Base-by-base conservation (phyloP, 1,140 invertebrate species). In the Sarcophaga bullata region DNA sequence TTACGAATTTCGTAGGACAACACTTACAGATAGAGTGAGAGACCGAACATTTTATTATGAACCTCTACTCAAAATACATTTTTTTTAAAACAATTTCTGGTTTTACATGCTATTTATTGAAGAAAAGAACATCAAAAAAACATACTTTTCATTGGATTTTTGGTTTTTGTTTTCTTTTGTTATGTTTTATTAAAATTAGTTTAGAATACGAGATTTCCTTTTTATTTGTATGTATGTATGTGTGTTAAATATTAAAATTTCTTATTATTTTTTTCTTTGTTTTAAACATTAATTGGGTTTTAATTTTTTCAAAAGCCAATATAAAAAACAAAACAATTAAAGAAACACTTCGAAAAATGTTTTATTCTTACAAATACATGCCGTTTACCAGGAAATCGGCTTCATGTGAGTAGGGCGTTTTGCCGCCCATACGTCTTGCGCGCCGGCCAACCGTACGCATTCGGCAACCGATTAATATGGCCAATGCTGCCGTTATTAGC, bases 351-450 rank as follows among this genome's bases (percentile, higher is more conserved):
- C 15, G 1, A 50, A 9, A 46, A 25, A 6, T 11, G n/a, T 11
- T n/a, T 49, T 52, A 80, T 25, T 13, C 50, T 93, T 94, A 98
- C 86, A 98, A 94, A 91, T 99, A 98, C 97, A 99, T 98, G 86
- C 97, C 98, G 91, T 99, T 98, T 83, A 99, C 97, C 82, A 99
- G 92, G 91, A 98, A 99, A 92, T 98, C 98, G 3, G 97, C 96
- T 91, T 99, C 97, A 90, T 98, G 97, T 4, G 96, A 95, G 86
- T 96, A 96, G n/a, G 95, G 93, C 73, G 95, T 94, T 88, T 97
- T 95, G 15, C 96, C 95, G 48, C 88, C 88, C 84, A 95, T 92
- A 81, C 96, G 93, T 83, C 95, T 91, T 82, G 95, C 92, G 84
- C 96, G 92, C 84, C 94, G 92, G 7, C 94, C 93, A 76, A 97